These are phyloP conservation scores for Aphis gossypii DNA, from an alignment of 1,140 invertebrate species.

Conservation along the genomic window DNA sequence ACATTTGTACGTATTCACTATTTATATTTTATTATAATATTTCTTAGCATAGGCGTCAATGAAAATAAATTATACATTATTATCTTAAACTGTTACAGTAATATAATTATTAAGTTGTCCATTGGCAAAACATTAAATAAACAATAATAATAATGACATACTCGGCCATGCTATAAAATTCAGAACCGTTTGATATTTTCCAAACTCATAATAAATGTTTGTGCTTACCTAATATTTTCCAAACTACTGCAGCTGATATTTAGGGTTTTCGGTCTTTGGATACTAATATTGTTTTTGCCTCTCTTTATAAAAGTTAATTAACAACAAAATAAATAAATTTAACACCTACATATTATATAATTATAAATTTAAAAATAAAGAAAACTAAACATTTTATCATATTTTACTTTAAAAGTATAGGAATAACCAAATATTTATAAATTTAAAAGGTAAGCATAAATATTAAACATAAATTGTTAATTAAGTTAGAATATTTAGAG, in stretches of 20 bases:
- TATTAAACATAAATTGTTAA: no score
- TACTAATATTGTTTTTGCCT: neutral
- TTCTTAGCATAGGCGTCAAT: neutral
- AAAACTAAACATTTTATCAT: no score
- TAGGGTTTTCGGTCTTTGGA: neutral
- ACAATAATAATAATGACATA: neutral
- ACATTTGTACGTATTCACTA: neutral
- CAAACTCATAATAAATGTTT: no score
- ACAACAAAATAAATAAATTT: neutral
- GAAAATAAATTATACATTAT: neutral
- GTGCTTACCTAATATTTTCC: no score
- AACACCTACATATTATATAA: no score
- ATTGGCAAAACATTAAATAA: neutral
- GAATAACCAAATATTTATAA: no score
- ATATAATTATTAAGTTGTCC: neutral
- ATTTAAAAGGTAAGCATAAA: no score
- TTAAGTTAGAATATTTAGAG: no score
- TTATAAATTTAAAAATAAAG: no score
- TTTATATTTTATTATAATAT: neutral
- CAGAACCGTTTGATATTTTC: no score
- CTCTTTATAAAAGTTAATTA: neutral
- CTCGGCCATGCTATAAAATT: no score
- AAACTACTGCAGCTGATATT: neutral
- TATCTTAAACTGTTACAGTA: slow-evolving; percentile 11
- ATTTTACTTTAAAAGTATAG: no score